These are phyloP conservation scores for Trididemnum clinides DNA, from an alignment of 23 tunicate genomes.

Conservation along the genomic window DNA sequence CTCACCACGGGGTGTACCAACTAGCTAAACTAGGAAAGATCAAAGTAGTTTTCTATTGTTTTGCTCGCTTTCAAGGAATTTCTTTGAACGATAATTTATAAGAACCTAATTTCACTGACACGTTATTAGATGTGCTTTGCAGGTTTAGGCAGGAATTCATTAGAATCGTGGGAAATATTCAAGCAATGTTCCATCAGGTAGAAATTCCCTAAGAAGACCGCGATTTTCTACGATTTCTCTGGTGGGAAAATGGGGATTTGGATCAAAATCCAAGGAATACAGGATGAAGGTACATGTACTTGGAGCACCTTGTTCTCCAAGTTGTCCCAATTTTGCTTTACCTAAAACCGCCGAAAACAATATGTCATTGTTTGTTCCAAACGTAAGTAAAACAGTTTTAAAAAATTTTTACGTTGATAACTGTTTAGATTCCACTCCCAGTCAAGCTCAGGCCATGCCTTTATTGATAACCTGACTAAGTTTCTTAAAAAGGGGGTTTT, in stretches of 20 bases:
- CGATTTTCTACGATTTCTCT: constrained; percentile 32
- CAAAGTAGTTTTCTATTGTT: constrained; percentile 34
- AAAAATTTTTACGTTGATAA: constrained; percentile 52
- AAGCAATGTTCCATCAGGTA: constrained; percentile 23
- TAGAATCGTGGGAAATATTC: constrained; percentile 26
- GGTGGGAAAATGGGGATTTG: constrained; percentile 53
- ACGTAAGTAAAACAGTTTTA: constrained; percentile 1
- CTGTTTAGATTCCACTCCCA: constrained; percentile 15
- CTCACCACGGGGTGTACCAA: constrained; percentile 47
- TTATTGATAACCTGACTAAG: background rate
- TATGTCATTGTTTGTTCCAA: background rate
- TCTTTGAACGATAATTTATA: constrained; percentile 12
- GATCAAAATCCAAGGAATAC: constrained; percentile 19
- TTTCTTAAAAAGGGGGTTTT: background rate
- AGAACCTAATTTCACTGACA: constrained; percentile 41
- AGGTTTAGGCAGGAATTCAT: constrained; percentile 30
- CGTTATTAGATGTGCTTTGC: constrained; percentile 19
- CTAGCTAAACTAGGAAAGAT: constrained; percentile 34
- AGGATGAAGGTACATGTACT: constrained; percentile 34
- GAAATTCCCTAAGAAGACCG: constrained; percentile 28
- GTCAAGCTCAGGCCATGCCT: background rate
- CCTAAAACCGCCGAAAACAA: constrained; percentile 32
- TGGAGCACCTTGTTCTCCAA: constrained; percentile 56
- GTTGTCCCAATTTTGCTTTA: constrained; percentile 47
- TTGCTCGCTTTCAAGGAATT: constrained; percentile 20